Conservation (phyloP, 2,888 invertebrate genomes). For the Parthenolecanium corni region DNA sequence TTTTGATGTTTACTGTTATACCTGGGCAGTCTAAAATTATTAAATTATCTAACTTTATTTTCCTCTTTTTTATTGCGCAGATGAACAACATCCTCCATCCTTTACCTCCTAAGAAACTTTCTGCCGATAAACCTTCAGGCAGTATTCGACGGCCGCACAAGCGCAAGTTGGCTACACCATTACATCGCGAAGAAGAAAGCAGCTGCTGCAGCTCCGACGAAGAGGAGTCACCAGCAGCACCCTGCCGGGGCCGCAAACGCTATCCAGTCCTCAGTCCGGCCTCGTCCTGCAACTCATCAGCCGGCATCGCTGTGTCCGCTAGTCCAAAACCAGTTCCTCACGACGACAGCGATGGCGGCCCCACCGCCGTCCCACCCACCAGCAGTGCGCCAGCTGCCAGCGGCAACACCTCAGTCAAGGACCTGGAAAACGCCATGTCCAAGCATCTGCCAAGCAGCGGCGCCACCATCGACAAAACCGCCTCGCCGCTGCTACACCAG, state of each 20-base stretch:
- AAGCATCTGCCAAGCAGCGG: conserved; percentile 65
- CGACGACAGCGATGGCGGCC: conserved; percentile 30
- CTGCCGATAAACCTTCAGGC: conserved; percentile 10
- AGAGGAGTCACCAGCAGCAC: conserved; percentile 51
- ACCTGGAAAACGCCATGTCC: conserved; percentile 92
- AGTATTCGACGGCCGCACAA: conserved; percentile 44
- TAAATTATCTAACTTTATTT: neutral
- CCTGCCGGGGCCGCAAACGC: conserved; percentile 36
- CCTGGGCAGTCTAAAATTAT: no score
- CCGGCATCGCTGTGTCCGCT: conserved; percentile 32
- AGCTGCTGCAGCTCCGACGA: conserved; percentile 38
- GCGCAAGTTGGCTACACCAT: conserved; percentile 45
- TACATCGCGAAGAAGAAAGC: conserved; percentile 40
- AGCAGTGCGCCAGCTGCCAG: conserved; percentile 30
- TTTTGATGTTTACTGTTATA: no score
- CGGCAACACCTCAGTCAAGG: conserved; percentile 60
- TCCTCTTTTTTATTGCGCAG: conserved; percentile 1
- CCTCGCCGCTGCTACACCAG: conserved; percentile 31
- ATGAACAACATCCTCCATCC: conserved; percentile 23
- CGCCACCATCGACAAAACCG: conserved; percentile 35
- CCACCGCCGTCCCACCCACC: conserved; percentile 13
- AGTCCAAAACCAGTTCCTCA: conserved; percentile 35
- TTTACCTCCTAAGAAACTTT: conserved; percentile 25
- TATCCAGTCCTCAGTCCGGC: conserved; percentile 46
- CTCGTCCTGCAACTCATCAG: conserved; percentile 50